These are phyloP conservation scores for Oithona nana DNA, from an alignment of 2,888 invertebrate genomes.

Conservation along the genomic window DNA sequence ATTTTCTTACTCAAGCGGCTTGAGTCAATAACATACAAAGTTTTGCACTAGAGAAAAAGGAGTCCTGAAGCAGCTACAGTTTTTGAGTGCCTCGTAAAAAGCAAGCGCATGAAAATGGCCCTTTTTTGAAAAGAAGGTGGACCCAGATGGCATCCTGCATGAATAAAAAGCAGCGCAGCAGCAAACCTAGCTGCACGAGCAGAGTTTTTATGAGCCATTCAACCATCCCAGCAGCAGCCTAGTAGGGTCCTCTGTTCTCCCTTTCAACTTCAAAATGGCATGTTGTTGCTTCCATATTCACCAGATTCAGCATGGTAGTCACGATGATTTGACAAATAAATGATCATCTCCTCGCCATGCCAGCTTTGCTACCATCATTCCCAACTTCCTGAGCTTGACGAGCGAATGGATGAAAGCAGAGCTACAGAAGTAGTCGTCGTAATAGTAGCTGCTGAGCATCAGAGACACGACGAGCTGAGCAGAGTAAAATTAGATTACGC, in stretches of 20 bases:
- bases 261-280: neutral
- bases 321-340: neutral
- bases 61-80: no score
- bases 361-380: no score
- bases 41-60: no score
- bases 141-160: neutral
- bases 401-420: neutral
- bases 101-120: neutral
- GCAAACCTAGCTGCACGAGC: neutral
- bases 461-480: neutral
- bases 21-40: no score
- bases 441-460: no score
- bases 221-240: no score
- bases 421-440: neutral
- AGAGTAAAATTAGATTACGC: neutral
- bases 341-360: no score
- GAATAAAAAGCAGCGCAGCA: no score
- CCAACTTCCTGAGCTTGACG: neutral
- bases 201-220: neutral
- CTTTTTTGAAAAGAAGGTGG: neutral
- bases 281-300: neutral
- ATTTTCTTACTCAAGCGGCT: no score
- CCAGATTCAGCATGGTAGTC: neutral
- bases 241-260: no score
- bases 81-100: neutral